Evolutionary conservation across 2,888 invertebrate genomes (phyloP).

Genomic region (Homarus gammarus): DNA sequence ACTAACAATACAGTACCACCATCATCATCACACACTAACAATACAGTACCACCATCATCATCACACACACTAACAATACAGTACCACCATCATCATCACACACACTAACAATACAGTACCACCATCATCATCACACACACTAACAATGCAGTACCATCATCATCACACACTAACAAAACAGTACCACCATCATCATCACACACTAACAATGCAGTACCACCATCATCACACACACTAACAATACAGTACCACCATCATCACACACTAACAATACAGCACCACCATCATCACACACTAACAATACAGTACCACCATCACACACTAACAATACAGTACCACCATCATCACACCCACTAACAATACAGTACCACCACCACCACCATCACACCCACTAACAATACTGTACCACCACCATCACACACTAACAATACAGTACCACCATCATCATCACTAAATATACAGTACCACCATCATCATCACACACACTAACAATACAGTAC

Average conservation of each 20-base stretch:
- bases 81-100: background rate
- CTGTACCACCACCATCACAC: background rate
- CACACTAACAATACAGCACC: no score
- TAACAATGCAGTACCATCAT: background rate
- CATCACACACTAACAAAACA: background rate
- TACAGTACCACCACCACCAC: no score
- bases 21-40: background rate
- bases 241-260: background rate
- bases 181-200: background rate
- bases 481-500: background rate
- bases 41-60: background rate
- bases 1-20: background rate
- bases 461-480: background rate
- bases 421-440: background rate
- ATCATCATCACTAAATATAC: background rate
- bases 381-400: background rate
- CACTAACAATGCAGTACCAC: background rate
- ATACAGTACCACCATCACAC: no score
- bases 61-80: background rate
- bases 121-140: background rate
- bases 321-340: no score
- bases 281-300: no score
- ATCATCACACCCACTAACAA: no score
- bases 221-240: background rate
- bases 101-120: background rate